These are phyloP conservation scores for Muschampia plurimacula DNA, from an alignment of 2,888 invertebrate species.

Conservation along the genomic window DNA sequence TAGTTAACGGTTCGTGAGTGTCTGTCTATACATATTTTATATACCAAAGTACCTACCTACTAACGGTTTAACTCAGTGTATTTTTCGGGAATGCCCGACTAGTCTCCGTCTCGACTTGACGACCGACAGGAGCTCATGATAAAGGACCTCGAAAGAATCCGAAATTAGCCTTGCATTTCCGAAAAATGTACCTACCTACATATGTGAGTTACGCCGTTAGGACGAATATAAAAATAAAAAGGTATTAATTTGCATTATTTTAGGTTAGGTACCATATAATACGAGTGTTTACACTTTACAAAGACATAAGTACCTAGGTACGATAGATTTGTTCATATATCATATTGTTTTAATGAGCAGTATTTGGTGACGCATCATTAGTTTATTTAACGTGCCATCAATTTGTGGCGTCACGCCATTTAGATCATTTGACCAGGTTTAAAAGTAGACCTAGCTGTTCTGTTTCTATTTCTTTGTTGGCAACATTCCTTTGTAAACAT, in stretches of 20 bases:
- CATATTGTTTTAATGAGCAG: neutral
- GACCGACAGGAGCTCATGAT: too few species aligned
- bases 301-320: neutral
- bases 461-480: slow-evolving; percentile 60
- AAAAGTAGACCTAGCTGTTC: slow-evolving; percentile 77
- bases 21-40: too few species aligned
- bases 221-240: too few species aligned
- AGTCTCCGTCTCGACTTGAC: too few species aligned
- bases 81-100: too few species aligned
- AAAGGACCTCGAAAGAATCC: too few species aligned
- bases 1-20: too few species aligned
- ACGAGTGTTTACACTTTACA: neutral
- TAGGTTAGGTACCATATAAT: neutral
- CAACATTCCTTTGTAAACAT: slow-evolving; percentile 61
- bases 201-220: too few species aligned
- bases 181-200: too few species aligned
- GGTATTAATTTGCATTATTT: neutral
- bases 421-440: slow-evolving; percentile 60
- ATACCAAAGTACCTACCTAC: too few species aligned
- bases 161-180: too few species aligned
- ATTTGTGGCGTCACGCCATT: slow-evolving; percentile 57
- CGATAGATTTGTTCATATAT: neutral
- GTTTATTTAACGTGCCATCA: slow-evolving; percentile 47
- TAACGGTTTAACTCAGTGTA: too few species aligned
- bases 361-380: slow-evolving; percentile 26